Base-by-base conservation (phyloP, 2,888 invertebrate genomes). In the Lithophane socia region DNA sequence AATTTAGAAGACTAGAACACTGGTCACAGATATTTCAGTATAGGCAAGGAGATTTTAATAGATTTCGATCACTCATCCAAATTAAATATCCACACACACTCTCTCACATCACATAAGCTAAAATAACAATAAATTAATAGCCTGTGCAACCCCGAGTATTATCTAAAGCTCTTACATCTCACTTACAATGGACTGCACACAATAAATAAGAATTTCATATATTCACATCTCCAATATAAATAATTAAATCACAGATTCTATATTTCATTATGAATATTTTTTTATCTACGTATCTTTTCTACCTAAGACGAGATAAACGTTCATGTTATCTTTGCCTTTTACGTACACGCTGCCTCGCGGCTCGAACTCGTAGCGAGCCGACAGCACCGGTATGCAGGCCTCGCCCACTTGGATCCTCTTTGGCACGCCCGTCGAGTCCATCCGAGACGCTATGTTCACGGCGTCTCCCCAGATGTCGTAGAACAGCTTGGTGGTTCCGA, bases 401-500 rank as follows among this genome's bases (percentile, higher is more conserved):
- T 98, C 98, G 21, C 98, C 98, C 5, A 98, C 97, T 92, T 99
- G 99, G 86, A 99, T 98, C 69, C 98, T 97, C 78, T 99, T 98
- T 7, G 98, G 97, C 16, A 99, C 98, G 0, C 99, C 99, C 0
- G 99, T 99, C 0, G 99, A 99, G 94, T 99, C 99, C 99, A 99
- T 99, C 73, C 99, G 97, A 12, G 99, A 99, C 0, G 99, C 99
- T 77, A 99, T 99, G 93, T 99, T 99, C 0, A 99, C 99, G 0
- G 99, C 99, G 93, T 99, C 99, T 0, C 99, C 99, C 99, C 99
- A 99, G 89, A 99, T 99, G 93, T 99, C 99, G 90, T 99, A 99
- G 93, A 99, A 99, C 80, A 99, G 96, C 92, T 99, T 99, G 2
- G 98, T 98, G 12, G 99, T 99, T 0, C 99, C 99, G 73, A 99